Conservation (phyloP, 2,113 vertebrate species). For the Pavo muticus region DNA sequence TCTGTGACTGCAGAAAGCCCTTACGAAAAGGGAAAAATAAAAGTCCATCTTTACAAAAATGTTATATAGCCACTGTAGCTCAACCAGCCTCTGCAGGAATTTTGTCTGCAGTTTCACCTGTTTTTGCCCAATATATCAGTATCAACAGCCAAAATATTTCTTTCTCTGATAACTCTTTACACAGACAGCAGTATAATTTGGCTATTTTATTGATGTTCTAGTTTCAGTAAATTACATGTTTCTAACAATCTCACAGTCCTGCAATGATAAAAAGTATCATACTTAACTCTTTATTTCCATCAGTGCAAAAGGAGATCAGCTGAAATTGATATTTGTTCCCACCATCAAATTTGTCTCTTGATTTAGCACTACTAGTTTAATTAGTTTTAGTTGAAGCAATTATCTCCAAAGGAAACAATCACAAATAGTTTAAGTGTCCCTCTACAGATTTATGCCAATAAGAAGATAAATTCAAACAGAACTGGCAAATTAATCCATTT, state of each 20-base stretch:
- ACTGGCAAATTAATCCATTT: background rate
- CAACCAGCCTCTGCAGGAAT: background rate
- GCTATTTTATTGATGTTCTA: background rate
- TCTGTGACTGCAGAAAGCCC: background rate
- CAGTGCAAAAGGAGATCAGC: background rate
- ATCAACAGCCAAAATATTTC: background rate
- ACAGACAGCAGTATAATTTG: background rate
- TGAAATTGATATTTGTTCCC: background rate
- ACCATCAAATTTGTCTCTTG: background rate
- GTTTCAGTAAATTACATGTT: background rate
- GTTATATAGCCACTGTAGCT: rapidly evolving
- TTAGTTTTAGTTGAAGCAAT: background rate
- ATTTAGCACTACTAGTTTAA: background rate
- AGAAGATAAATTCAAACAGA: background rate
- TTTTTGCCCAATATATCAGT: background rate
- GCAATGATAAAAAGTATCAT: background rate
- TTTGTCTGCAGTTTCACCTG: background rate
- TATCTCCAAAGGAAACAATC: background rate
- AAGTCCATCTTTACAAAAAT: background rate
- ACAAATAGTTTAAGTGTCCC: background rate
- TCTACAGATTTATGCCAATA: background rate
- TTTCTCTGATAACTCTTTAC: background rate
- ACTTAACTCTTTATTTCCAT: background rate
- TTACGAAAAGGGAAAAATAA: background rate
- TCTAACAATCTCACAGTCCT: background rate